phyloP scores from a whole-genome alignment of 2,113 vertebrate genomes.

The Rutilus rutilus region DNA sequence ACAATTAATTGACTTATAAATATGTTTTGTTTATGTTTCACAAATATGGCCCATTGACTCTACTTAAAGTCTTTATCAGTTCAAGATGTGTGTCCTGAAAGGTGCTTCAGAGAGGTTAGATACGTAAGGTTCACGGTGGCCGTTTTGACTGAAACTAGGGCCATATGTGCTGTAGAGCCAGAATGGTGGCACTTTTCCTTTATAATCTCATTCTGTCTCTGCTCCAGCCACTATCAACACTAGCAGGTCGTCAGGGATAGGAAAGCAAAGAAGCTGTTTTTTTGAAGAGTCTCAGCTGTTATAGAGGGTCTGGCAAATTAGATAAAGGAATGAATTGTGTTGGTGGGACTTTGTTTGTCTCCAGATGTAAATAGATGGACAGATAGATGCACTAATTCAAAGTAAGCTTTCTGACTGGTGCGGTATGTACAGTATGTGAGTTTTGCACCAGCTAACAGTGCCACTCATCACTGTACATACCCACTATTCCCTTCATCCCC shows the following conservation, averaged over 20 bases:
- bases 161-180: neutral
- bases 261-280: neutral
- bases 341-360: neutral
- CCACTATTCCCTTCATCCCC: neutral
- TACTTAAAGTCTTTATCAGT: neutral
- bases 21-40: neutral
- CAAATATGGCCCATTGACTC: neutral
- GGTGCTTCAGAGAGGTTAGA: neutral
- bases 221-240: neutral
- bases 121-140: neutral
- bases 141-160: neutral
- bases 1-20: neutral
- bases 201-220: neutral
- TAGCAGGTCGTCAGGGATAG: neutral
- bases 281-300: neutral
- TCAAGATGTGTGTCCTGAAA: neutral
- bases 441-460: neutral
- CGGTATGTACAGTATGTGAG: neutral
- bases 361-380: neutral
- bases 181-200: neutral
- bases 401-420: neutral
- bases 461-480: neutral
- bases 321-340: slow-evolving; percentile 6
- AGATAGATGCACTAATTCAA: slow-evolving; percentile 7
- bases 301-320: neutral